Evolutionary conservation across 2,113 vertebrate species (phyloP).

Genomic region (Ginglymostoma cirratum): DNA sequence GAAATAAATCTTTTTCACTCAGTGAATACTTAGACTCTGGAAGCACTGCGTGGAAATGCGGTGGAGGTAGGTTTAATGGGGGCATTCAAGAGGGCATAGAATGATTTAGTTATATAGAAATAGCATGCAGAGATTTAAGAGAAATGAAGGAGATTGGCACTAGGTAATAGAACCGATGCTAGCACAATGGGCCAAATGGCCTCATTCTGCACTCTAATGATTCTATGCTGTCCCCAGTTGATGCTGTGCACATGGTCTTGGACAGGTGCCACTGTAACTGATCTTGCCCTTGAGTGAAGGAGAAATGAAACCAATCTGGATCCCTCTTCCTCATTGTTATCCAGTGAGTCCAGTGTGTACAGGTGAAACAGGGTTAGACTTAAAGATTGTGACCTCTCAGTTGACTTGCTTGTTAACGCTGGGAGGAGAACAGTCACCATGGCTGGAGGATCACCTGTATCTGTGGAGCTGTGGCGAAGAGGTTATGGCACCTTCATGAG

Average conservation of each 20-base stretch:
- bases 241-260: not conserved
- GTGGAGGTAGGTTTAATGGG: no score
- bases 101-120: no score
- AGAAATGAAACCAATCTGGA: not conserved
- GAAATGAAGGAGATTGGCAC: no score
- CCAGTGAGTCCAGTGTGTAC: not conserved
- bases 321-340: not conserved
- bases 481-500: not conserved
- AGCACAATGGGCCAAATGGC: no score
- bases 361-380: not conserved
- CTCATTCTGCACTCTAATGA: no score
- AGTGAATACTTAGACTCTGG: no score
- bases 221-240: not conserved
- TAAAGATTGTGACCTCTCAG: not conserved
- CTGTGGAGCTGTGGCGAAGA: not conserved
- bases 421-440: not conserved
- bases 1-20: no score
- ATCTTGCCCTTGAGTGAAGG: not conserved
- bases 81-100: no score
- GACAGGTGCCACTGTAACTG: no score
- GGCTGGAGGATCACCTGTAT: not conserved
- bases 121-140: no score
- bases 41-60: no score
- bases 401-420: not conserved
- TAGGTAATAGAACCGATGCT: no score